Conservation (phyloP, 2,888 invertebrate species). For the Zygaena filipendulae region DNA sequence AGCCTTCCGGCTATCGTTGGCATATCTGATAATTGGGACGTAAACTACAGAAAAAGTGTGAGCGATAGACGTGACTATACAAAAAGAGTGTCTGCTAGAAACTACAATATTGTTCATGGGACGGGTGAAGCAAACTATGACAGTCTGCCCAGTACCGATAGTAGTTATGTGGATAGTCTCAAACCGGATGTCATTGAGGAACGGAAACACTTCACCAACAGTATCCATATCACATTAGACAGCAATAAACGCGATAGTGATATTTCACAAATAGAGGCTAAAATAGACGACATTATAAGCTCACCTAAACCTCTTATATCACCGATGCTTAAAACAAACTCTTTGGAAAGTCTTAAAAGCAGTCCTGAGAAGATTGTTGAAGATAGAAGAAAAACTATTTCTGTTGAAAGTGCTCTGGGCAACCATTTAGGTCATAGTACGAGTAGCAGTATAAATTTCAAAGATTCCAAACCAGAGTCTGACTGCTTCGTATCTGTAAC, state of each 20-base stretch:
- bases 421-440: slow-evolving; percentile 22
- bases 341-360: slow-evolving; percentile 70
- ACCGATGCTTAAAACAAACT: slow-evolving; percentile 62
- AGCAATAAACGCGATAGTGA: slow-evolving; percentile 54
- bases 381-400: slow-evolving; percentile 58
- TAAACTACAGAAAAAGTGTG: slow-evolving; percentile 56
- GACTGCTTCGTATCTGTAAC: slow-evolving; percentile 68
- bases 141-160: slow-evolving; percentile 57
- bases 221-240: slow-evolving; percentile 47
- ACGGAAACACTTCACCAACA: slow-evolving; percentile 48
- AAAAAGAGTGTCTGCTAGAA: slow-evolving; percentile 50
- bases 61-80: slow-evolving; percentile 47
- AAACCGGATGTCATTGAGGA: slow-evolving; percentile 50
- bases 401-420: slow-evolving; percentile 56
- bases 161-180: slow-evolving; percentile 58
- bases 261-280: slow-evolving; percentile 65
- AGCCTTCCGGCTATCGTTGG: slow-evolving; percentile 63
- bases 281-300: slow-evolving; percentile 65
- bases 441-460: slow-evolving; percentile 24
- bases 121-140: slow-evolving; percentile 49
- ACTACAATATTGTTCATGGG: slow-evolving; percentile 40
- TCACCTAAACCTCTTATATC: slow-evolving; percentile 61
- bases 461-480: slow-evolving; percentile 33
- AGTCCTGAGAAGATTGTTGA: slow-evolving; percentile 58
- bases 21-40: slow-evolving; percentile 64